Evolutionary conservation across 1,140 invertebrate species (phyloP), one percentile per base, ranked within the genome.

Genomic region (Arion vulgaris): DNA sequence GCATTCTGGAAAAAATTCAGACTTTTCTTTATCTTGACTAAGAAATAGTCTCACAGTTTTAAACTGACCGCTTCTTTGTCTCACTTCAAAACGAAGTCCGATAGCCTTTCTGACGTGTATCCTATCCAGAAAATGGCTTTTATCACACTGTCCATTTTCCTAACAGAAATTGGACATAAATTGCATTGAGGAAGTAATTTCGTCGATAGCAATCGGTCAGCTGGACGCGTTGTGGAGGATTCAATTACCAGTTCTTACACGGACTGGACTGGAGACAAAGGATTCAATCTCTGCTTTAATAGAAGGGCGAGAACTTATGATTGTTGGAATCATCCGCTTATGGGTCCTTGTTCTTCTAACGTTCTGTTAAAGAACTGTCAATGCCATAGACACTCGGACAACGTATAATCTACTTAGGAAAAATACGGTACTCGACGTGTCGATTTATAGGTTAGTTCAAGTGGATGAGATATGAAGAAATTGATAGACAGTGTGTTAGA

Each of bases 131-230:
- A 78, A 78, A 78, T 78, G 76, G 76, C 76, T 78, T 78, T 38
- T 66, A 53, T 78, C 76, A 78, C 45, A 34, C 76, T 78, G 76
- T 78, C 76, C 76, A 78, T 68, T 78, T 78, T 78, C 53, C 34
- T 66, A 78, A 78, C 76, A 78, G 76, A 78, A 78, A 78, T 78
- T 78, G 76, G 76, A 78, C 76, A 78, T 78, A 78, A 78, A 78
- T 78, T 78, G 76, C 76, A 78, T 78, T 78, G 76, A 78, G 76
- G 76, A 78, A 78, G 76, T 36, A 62, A 78, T 78, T 68, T 36
- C 32, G 34, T 68, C 76, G 76, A 78, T 78, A 78, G 76, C 53
- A 78, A 62, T 78, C 76, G 76, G 76, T 78, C 76, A 62, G 76
- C 53, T 28, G 53, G 51, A 51, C 76, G 36, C 39, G 51, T 36